Percentiles rank a stretch among this genome's conserved stretches.
Conservation (phyloP, 1,140 invertebrate species). For the Lysiphlebus fabarum region DNA sequence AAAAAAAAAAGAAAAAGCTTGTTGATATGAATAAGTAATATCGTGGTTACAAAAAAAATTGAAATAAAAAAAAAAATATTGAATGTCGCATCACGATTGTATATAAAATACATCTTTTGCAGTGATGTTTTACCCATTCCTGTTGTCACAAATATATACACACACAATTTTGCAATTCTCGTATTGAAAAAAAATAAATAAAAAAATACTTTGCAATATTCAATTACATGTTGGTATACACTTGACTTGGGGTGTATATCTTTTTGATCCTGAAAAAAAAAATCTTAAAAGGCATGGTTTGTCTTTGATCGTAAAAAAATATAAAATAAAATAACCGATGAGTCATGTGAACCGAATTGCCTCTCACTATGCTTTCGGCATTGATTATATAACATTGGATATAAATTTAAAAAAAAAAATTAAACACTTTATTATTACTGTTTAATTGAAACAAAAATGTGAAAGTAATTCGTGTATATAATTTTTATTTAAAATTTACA, state of each 20-base stretch:
- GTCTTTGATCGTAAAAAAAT: too few relatives aligned
- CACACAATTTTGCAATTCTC: neutral
- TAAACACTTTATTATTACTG: too few relatives aligned
- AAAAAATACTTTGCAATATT: neutral
- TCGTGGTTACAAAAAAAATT: neutral
- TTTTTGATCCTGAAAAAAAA: slow-evolving; percentile 4
- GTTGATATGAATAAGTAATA: slow-evolving; percentile 23
- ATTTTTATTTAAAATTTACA: too few relatives aligned
- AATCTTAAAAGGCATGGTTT: too few relatives aligned
- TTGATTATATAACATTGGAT: too few relatives aligned
- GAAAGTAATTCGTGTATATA: too few relatives aligned
- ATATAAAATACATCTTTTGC: slow-evolving; percentile 21
- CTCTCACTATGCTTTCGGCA: too few relatives aligned
- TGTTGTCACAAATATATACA: too few relatives aligned
- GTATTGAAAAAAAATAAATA: neutral
- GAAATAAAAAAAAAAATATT: neutral
- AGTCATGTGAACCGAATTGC: too few relatives aligned
- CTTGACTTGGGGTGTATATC: neutral
- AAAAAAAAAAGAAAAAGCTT: neutral
- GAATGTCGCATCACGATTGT: slow-evolving; percentile 21
- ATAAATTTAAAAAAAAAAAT: too few relatives aligned
- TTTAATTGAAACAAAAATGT: too few relatives aligned
- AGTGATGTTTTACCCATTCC: slow-evolving; percentile 18
- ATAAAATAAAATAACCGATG: too few relatives aligned
- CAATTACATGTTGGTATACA: neutral